Evolutionary conservation across 2,113 vertebrate species (phyloP).

Genomic region (Mormyrus iriodes): DNA sequence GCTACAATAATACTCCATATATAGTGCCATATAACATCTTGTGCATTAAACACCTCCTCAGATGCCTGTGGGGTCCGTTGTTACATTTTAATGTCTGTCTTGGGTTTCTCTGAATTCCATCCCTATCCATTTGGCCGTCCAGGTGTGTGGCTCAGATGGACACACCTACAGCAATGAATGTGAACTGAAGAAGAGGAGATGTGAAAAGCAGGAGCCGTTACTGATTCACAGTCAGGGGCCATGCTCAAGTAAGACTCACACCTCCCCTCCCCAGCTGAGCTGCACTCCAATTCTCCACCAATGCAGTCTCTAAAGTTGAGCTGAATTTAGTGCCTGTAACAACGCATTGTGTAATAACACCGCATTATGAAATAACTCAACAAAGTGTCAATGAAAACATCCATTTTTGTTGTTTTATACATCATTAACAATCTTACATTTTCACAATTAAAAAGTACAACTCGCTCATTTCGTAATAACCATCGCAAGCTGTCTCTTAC

Average conservation of each 20-base stretch:
- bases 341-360: not conserved
- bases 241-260: slow-evolving; percentile 67
- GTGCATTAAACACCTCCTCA: not conserved
- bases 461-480: not conserved
- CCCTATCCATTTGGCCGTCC: not conserved
- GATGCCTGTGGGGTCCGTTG: not conserved
- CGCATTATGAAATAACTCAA: not conserved
- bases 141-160: slow-evolving; percentile 88
- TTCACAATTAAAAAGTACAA: not conserved
- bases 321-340: not conserved
- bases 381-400: not conserved
- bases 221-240: slow-evolving; percentile 66
- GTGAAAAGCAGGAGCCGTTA: slow-evolving; percentile 72
- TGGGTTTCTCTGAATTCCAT: not conserved
- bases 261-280: not conserved
- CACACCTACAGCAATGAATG: slow-evolving; percentile 79
- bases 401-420: not conserved
- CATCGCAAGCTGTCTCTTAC: not conserved
- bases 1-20: not conserved
- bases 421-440: not conserved
- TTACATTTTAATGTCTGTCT: not conserved
- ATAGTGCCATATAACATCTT: not conserved
- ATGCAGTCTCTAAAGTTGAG: not conserved
- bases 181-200: slow-evolving; percentile 81
- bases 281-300: not conserved